Evolutionary conservation across 2,797 vertebrate species (phyloP), one percentile per base, ranked within the genome.

Genomic region (Sebastes oblongus): DNA sequence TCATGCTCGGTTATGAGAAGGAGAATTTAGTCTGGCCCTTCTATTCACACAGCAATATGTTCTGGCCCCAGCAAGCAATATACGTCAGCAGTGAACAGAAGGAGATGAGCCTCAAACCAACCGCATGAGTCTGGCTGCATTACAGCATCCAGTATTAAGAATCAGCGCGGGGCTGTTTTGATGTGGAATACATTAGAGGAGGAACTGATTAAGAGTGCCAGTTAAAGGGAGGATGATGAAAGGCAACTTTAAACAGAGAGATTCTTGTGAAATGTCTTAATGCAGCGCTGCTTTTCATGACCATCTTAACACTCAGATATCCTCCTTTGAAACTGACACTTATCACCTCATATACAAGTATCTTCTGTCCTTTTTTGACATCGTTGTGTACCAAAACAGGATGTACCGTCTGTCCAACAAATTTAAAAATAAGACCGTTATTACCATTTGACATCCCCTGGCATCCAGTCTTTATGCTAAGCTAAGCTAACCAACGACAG

Each of bases 1-100:
- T 90, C 82, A 88, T 90, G 86, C 55, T 74, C 2, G 24, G 68
- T 86, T 91, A 88, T 90, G 79, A 89, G 82, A 69, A 36, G 13
- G 68, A 74, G 73, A 42, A 75, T 82, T 74, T 34, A 20, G 24
- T 52, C 65, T 52, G 66, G 73, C 50, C 50, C 59, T 62, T 62
- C 20, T 78, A 70, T 88, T 87, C 84, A 72, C 80, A 83, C 71
- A 72, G 85, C 86, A 88, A 87, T 88, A 86, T 84, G 83, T 77
- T 85, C 75, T 73, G 75, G 72, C 34, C 81, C 81, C 61, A 54
- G 64, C 18, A n/a, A 75, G 77, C 76, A 71, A 5, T 29, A 5
- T 29, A 55, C 46, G 29, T 78, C 72, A 61, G 75, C 66, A 39
- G 67, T 13, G 7, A 85, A 65, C 58, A 52, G 73, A 30, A 54